Conservation (phyloP, 2,888 invertebrate species). For the Hedya salicella region DNA sequence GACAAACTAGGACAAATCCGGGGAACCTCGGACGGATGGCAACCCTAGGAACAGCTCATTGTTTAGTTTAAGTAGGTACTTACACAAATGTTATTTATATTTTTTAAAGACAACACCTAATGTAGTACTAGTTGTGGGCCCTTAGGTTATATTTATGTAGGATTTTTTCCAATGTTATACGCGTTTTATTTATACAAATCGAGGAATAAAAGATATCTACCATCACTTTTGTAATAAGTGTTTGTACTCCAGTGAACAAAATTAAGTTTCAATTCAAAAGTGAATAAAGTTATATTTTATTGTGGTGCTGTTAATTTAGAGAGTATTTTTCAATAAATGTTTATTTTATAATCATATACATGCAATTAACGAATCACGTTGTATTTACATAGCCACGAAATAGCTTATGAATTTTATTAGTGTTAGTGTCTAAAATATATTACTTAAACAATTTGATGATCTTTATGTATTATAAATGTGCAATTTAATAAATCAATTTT, state of each 20-base stretch:
- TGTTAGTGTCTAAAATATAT: conserved; percentile 13
- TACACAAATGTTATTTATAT: conserved; percentile 35
- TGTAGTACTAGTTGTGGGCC: conserved; percentile 8
- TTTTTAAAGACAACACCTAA: conserved; percentile 22
- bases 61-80: conserved; percentile 31
- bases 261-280: not conserved
- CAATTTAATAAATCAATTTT: conserved; percentile 54
- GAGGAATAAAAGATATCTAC: not conserved
- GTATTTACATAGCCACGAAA: conserved; percentile 21
- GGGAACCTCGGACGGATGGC: no score
- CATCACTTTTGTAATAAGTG: not conserved
- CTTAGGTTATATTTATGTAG: conserved; percentile 20
- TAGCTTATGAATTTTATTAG: conserved; percentile 32
- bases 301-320: conserved; percentile 5
- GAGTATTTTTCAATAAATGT: conserved; percentile 2
- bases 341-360: conserved; percentile 27
- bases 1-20: no score
- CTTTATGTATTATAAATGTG: conserved; percentile 51
- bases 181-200: not conserved
- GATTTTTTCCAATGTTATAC: not conserved
- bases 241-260: not conserved
- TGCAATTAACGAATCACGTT: conserved; percentile 10
- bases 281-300: not conserved
- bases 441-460: conserved; percentile 46
- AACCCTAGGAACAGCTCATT: conserved; percentile 15